Evolutionary conservation across 2,113 vertebrate genomes (phyloP).

Genomic region (Furnarius figulus): DNA sequence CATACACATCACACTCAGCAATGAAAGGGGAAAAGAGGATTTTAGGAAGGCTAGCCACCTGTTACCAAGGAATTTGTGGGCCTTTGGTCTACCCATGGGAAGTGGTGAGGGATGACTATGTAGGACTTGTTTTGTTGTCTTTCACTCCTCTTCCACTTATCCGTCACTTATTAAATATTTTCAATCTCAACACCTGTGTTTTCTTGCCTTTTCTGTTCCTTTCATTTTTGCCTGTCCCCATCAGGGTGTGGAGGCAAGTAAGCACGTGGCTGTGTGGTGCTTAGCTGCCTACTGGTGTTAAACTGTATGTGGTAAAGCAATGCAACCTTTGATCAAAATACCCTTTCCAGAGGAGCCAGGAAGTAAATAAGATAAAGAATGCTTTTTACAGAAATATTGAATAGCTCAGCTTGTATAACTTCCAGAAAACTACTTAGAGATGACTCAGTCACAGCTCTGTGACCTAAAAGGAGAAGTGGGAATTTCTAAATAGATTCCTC

Average conservation of each 20-base stretch:
- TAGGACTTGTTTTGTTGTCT: neutral
- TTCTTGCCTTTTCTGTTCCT: neutral
- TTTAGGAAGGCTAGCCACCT: neutral
- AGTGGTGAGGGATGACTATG: neutral
- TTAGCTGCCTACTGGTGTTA: neutral
- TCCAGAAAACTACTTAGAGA: neutral
- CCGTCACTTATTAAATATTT: neutral
- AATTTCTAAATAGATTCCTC: neutral
- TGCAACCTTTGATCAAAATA: neutral
- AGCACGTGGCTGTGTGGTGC: neutral
- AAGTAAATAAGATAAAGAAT: neutral
- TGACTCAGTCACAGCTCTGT: neutral
- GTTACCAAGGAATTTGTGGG: neutral
- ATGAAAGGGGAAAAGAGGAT: neutral
- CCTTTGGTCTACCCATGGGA: neutral
- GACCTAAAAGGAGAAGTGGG: accelerated
- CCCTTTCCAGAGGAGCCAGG: neutral
- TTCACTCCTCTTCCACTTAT: neutral
- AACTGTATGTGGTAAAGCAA: neutral
- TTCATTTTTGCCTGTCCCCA: neutral
- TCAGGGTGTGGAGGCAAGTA: neutral
- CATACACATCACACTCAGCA: no score
- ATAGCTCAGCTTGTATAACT: neutral
- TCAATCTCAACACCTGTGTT: accelerated
- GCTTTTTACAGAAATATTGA: neutral